A percentile compares a stretch with the other conserved stretches of the same genome.
Conservation (phyloP, 2,113 vertebrate species). For the Cephalopterus ornatus region DNA sequence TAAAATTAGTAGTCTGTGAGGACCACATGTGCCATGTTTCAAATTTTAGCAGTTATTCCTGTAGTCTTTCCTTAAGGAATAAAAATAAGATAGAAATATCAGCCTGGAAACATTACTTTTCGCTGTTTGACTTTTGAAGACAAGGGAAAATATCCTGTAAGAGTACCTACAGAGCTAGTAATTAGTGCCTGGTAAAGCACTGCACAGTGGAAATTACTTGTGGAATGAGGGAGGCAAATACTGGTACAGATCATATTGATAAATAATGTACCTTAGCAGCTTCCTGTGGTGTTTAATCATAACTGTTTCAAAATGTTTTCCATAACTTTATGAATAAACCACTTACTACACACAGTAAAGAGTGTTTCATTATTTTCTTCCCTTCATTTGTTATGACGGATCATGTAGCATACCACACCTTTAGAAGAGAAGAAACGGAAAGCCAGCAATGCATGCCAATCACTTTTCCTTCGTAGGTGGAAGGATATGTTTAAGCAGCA, state of each 20-base stretch:
- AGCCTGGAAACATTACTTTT: constrained; percentile 10
- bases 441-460: not conserved
- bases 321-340: constrained; percentile 28
- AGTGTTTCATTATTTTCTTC: constrained; percentile 25
- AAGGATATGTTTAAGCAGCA: not conserved
- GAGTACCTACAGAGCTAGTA: constrained; percentile 15
- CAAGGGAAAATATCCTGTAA: constrained; percentile 2
- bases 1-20: not conserved
- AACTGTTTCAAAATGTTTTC: constrained; percentile 50
- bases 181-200: constrained; percentile 36
- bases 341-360: constrained; percentile 1
- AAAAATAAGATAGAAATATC: constrained; percentile 14
- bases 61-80: not conserved
- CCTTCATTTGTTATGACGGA: not conserved
- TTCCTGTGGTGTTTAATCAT: constrained; percentile 42
- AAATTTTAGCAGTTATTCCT: not conserved
- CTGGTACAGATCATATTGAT: constrained; percentile 29
- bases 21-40: not conserved
- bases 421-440: not conserved
- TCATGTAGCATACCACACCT: not conserved
- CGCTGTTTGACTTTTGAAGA: not conserved
- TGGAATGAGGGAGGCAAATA: not conserved
- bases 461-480: not conserved
- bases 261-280: constrained; percentile 23
- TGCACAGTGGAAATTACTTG: constrained; percentile 21